Conservation (phyloP, 2,888 invertebrate genomes). For the Hipparchia semele region DNA sequence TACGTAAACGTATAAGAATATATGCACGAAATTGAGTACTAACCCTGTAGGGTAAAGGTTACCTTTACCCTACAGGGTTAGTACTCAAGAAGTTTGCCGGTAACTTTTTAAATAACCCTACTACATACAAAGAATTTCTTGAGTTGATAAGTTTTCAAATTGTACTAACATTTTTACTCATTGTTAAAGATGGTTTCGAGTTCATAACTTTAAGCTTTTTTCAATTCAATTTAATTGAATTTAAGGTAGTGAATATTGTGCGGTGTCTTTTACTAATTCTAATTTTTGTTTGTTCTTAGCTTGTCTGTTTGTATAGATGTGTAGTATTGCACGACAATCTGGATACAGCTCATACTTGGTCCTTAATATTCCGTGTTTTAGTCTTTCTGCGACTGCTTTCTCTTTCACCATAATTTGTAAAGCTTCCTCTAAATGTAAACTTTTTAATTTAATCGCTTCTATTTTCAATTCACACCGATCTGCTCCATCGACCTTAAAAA, state of each 20-base stretch:
- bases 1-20: no score
- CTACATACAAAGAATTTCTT: no score
- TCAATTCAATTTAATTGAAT: no score
- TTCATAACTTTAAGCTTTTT: neutral
- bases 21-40: no score
- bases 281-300: slow-evolving; percentile 43
- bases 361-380: slow-evolving; percentile 59
- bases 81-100: no score
- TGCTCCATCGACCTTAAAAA: slow-evolving; percentile 72
- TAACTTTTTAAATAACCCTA: no score
- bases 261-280: slow-evolving; percentile 21
- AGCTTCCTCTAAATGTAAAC: slow-evolving; percentile 61
- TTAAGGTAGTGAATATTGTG: neutral
- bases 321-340: slow-evolving; percentile 69
- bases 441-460: slow-evolving; percentile 58
- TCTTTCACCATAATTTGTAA: slow-evolving; percentile 66
- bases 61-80: no score
- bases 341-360: slow-evolving; percentile 70
- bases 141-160: neutral
- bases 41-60: no score
- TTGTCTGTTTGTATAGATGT: slow-evolving; percentile 59
- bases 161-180: neutral
- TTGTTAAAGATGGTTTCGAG: neutral
- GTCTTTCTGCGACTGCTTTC: slow-evolving; percentile 57
- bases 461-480: slow-evolving; percentile 72